Base-by-base conservation (phyloP, 2,113 vertebrate genomes). In the Nestor notabilis region DNA sequence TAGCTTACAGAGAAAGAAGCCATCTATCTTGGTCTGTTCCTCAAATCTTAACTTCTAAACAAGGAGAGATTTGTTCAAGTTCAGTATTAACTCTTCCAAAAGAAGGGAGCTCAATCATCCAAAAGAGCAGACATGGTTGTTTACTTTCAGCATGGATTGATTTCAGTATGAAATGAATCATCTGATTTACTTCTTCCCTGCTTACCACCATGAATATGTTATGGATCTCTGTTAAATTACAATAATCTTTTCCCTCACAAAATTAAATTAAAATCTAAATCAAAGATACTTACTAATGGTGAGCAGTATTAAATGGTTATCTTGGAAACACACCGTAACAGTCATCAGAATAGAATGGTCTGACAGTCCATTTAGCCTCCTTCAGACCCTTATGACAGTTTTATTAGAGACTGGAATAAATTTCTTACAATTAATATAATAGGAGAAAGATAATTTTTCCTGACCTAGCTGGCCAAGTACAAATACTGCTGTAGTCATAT, bases 21-120 rank as follows among this genome's bases (percentile, higher is more conserved):
- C 77, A 86, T 95, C 86, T 81, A 44, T 94, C 96, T 71, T 79
- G 76, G 52, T 85, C 53, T 90, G 39, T 80, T 96, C 27, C 52
- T 95, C 88, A 94, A 89, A 77, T 79, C 69, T 94, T 94, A 97
- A 94, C 77, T 95, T 96, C 92, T 41, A 94, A 96, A 93, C 83
- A 77, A 87, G 63, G 84, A 90, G 63, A 74, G 55, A 72, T 89
- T 95, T 91, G 58, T 92, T 97, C 89, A 86, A 53, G 17, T 60
- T 83, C 83, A 64, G 86, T 60, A 77, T 83, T 84, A 91, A 93
- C 64, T 72, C 39, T 75, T 90, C 63, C 53, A 53, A 95, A 96
- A 49, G 11, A 92, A 86, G 46, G 50, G 16, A 93, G 63, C 23
- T 87, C 2, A 6, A 80, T 74, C 47, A 53, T 69, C 4, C 3